These are phyloP conservation scores for Dryobates pubescens DNA, from an alignment of 2,797 vertebrate genomes.

Conservation along the genomic window DNA sequence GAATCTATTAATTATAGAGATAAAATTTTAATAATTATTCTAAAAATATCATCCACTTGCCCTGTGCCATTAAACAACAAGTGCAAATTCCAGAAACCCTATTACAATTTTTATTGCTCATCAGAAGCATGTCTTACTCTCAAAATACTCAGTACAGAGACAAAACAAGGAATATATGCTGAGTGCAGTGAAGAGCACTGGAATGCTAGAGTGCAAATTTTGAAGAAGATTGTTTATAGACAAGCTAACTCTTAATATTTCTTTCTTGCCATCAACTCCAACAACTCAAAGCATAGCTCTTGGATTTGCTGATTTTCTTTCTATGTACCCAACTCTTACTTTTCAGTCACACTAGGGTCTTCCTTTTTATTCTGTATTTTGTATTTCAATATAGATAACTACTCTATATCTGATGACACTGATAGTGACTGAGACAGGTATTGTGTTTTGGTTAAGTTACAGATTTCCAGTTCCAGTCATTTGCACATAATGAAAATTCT, in stretches of 20 bases:
- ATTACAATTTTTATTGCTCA: conserved; percentile 27
- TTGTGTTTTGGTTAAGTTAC: not conserved
- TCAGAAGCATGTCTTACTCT: not conserved
- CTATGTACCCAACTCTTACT: not conserved
- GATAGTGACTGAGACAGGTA: rapidly evolving
- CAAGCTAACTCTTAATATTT: not conserved
- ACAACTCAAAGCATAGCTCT: not conserved
- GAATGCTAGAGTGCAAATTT: conserved; percentile 28
- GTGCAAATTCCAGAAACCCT: conserved; percentile 18
- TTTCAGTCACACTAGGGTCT: not conserved
- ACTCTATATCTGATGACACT: not conserved
- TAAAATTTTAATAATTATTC: conserved; percentile 21
- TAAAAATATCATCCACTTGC: not conserved
- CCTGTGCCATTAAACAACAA: not conserved
- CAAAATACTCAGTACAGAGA: not conserved
- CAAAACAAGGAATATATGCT: conserved; percentile 27
- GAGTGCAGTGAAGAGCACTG: conserved; percentile 17
- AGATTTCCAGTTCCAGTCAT: not conserved
- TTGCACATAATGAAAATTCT: not conserved
- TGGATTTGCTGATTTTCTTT: not conserved
- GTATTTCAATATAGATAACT: not conserved
- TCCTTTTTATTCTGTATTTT: not conserved
- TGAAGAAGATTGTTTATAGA: conserved; percentile 32
- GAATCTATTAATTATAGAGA: not conserved
- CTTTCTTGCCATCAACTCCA: conserved; percentile 4